Percentiles rank a stretch among this genome's conserved stretches.
Evolutionary conservation across 1,140 invertebrate genomes (phyloP).

Genomic region (Sinella curviseta): DNA sequence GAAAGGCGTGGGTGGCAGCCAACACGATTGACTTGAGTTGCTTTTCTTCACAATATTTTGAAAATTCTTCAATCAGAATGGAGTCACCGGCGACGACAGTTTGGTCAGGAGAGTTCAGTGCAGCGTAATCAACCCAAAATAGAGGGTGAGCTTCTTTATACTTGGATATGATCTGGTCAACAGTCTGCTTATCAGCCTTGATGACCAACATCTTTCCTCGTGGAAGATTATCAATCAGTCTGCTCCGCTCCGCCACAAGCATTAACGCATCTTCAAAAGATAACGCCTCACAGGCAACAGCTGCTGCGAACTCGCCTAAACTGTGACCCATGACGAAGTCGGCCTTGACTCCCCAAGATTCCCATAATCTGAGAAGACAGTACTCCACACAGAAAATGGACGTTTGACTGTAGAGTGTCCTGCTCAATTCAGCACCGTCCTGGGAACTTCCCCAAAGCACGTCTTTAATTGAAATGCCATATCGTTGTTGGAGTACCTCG

Average conservation of each 20-base stretch:
- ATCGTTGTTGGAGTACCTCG: neutral
- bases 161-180: neutral
- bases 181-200: constrained; percentile 9
- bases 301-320: constrained; percentile 40
- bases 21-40: neutral
- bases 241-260: constrained; percentile 23
- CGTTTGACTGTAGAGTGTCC: too few species aligned
- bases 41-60: neutral
- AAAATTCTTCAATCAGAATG: neutral
- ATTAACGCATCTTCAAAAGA: constrained; percentile 31
- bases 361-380: too few species aligned
- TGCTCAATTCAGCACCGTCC: neutral
- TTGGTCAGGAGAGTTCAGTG: neutral
- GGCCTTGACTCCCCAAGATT: constrained; percentile 30
- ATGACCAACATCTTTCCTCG: too few species aligned
- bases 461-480: neutral
- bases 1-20: neutral
- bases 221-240: constrained; percentile 31
- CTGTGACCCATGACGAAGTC: constrained; percentile 39
- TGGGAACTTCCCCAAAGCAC: neutral
- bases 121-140: neutral
- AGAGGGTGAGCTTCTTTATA: constrained; percentile 11
- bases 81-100: constrained; percentile 9
- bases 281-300: constrained; percentile 28
- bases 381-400: too few species aligned